Percentiles rank a stretch among this genome's conserved stretches.
Evolutionary conservation across 2,113 vertebrate species (phyloP).

Genomic region (Canis aureus): DNA sequence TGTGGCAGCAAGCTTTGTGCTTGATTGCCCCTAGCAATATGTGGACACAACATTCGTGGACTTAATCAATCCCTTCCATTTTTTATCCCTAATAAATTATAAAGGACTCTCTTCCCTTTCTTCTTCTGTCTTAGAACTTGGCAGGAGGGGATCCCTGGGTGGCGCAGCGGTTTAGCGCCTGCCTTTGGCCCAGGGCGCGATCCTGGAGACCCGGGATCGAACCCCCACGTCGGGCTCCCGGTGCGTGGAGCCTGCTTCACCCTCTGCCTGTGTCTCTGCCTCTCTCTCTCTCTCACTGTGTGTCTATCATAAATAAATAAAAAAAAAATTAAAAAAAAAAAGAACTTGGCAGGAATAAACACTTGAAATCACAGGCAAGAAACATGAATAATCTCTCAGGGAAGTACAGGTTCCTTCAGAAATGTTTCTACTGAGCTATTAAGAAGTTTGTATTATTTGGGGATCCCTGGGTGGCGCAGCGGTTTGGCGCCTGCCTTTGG

Average conservation of each 20-base stretch:
- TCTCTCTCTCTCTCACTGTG: too few relatives aligned
- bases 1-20: background rate
- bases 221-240: too few relatives aligned
- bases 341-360: background rate
- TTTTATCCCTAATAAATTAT: constrained; percentile 6
- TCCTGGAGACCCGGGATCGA: too few relatives aligned
- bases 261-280: too few relatives aligned
- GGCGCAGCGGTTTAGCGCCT: too few relatives aligned
- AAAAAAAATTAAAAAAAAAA: too few relatives aligned
- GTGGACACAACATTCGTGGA: background rate
- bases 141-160: background rate
- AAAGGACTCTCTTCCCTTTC: background rate
- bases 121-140: background rate
- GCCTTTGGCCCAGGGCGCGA: too few relatives aligned
- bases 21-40: background rate
- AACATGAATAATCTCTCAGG: background rate
- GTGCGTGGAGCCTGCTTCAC: too few relatives aligned
- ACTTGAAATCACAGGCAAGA: constrained; percentile 19
- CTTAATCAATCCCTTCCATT: background rate
- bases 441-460: background rate
- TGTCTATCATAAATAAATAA: too few relatives aligned
- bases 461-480: too few relatives aligned
- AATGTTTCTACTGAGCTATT: background rate
- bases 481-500: too few relatives aligned
- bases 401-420: background rate